These are phyloP conservation scores for Rhimphoctona megacephalus DNA, from an alignment of 2,888 invertebrate species.

Conservation along the genomic window DNA sequence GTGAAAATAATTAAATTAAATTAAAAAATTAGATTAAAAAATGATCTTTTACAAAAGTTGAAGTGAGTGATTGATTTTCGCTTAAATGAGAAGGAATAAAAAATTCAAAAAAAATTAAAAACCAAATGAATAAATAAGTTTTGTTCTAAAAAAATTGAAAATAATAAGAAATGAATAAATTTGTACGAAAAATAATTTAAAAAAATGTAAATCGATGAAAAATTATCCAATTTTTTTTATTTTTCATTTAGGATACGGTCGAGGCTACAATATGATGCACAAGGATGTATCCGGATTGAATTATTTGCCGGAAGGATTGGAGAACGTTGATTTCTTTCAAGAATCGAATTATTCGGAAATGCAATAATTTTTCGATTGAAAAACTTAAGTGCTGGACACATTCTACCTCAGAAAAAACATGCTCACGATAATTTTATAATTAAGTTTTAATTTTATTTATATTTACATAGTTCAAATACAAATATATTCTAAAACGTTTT, in stretches of 20 bases:
- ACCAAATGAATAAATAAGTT: no score
- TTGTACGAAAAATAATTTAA: background rate
- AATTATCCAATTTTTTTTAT: conserved; percentile 9
- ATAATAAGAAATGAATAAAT: background rate
- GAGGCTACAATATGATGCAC: conserved; percentile 87
- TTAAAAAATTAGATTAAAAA: no score
- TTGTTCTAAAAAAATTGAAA: background rate
- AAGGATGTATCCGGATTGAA: conserved; percentile 87
- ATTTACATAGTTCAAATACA: background rate
- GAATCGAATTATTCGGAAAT: conserved; percentile 30
- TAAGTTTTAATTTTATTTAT: background rate
- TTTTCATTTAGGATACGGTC: conserved; percentile 87
- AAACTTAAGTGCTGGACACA: conserved; percentile 49
- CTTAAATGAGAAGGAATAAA: no score
- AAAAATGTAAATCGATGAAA: background rate
- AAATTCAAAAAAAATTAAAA: no score
- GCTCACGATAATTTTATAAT: background rate
- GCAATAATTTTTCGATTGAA: conserved; percentile 42
- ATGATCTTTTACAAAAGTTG: no score
- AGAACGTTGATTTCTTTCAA: conserved; percentile 87
- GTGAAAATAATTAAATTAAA: background rate
- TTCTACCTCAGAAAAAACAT: conserved; percentile 19
- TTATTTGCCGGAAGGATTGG: conserved; percentile 90
- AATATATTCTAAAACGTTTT: background rate
- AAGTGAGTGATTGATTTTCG: no score